These are phyloP conservation scores for Torymus aiolomorphi DNA, from an alignment of 2,888 invertebrate genomes.

Conservation along the genomic window DNA sequence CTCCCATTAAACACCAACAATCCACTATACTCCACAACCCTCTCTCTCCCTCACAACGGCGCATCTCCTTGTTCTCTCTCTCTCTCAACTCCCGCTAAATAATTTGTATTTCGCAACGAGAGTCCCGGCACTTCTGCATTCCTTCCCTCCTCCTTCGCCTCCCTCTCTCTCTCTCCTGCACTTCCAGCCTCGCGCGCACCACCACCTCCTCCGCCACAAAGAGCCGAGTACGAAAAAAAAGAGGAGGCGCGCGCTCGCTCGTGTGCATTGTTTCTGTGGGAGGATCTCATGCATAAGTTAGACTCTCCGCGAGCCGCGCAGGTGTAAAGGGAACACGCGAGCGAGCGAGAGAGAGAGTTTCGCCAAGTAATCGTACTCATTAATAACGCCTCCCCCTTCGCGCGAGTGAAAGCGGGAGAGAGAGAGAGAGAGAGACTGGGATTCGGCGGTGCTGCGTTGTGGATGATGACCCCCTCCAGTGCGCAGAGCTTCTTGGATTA, in stretches of 20 bases:
- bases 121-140: constrained; percentile 29
- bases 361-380: constrained; percentile 73
- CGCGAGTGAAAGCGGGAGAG: background rate
- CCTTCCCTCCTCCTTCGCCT: background rate
- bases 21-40: background rate
- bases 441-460: too few species aligned
- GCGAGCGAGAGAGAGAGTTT: constrained; percentile 63
- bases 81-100: constrained; percentile 6
- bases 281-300: constrained; percentile 74
- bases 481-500: too few species aligned
- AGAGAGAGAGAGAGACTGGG: too few species aligned
- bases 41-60: background rate
- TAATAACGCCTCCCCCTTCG: constrained; percentile 65
- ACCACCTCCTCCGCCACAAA: too few species aligned
- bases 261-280: constrained; percentile 74
- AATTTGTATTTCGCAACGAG: constrained; percentile 42
- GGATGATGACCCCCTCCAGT: too few species aligned
- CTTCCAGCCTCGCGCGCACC: too few species aligned
- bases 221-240: constrained; percentile 7
- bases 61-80: too few species aligned
- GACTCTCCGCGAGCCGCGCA: constrained; percentile 61
- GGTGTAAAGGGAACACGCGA: constrained; percentile 72
- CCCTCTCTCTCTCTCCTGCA: background rate
- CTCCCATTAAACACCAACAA: background rate
- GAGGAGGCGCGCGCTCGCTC: constrained; percentile 7